Evolutionary conservation across 1,140 invertebrate genomes (phyloP).

Genomic region (Lepidotrigona ventralis): DNA sequence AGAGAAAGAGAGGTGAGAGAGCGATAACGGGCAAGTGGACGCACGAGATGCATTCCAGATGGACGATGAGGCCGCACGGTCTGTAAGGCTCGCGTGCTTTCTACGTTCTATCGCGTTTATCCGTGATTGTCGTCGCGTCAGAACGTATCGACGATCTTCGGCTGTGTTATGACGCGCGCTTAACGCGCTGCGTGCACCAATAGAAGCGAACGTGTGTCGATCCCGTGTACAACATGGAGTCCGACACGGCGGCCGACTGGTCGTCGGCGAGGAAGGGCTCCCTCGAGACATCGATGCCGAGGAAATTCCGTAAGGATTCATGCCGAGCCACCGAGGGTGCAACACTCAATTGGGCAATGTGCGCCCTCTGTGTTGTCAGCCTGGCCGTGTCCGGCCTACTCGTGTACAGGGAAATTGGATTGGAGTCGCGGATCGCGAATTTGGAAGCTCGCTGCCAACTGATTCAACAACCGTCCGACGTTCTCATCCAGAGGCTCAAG

Average conservation of each 20-base stretch:
- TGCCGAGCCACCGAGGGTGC: slow-evolving; percentile 20
- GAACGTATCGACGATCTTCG: slow-evolving; percentile 53
- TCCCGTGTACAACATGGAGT: slow-evolving; percentile 53
- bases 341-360: slow-evolving; percentile 71
- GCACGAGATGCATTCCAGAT: slow-evolving; percentile 64
- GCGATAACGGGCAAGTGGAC: slow-evolving; percentile 35
- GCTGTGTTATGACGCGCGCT: slow-evolving; percentile 60
- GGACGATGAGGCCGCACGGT: slow-evolving; percentile 66
- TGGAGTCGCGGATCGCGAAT: slow-evolving; percentile 73
- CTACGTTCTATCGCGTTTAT: slow-evolving; percentile 29
- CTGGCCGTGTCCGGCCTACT: slow-evolving; percentile 72
- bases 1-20: slow-evolving; percentile 17
- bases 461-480: slow-evolving; percentile 48
- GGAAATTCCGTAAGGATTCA: slow-evolving; percentile 65
- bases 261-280: slow-evolving; percentile 46
- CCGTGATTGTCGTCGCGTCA: slow-evolving; percentile 35
- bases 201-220: slow-evolving; percentile 50
- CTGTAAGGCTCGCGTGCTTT: slow-evolving; percentile 56
- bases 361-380: slow-evolving; percentile 74
- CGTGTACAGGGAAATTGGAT: slow-evolving; percentile 69
- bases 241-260: slow-evolving; percentile 47
- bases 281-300: slow-evolving; percentile 60
- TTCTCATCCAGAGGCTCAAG: slow-evolving; percentile 65
- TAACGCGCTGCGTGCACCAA: slow-evolving; percentile 51
- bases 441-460: slow-evolving; percentile 66